Evolutionary conservation across 1,140 invertebrate species (phyloP), one percentile per base, ranked within the genome.

Genomic region (Planococcus citri): DNA sequence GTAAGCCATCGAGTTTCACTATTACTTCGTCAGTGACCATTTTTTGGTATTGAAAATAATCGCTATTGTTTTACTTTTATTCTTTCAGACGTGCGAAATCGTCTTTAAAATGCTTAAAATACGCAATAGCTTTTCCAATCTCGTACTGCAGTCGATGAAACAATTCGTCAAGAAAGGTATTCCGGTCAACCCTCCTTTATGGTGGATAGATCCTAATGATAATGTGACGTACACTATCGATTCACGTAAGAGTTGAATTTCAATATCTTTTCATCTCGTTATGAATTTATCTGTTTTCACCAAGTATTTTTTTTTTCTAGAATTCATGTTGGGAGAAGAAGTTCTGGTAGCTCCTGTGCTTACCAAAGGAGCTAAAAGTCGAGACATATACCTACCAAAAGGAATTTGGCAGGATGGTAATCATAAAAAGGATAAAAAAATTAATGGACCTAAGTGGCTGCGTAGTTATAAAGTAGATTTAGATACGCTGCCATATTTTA

Each of bases 281-380:
- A 20, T 51, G 17, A n/a, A n/a, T n/a, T n/a, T n/a, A n/a, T n/a
- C n/a, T n/a, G n/a, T n/a, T n/a, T n/a, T n/a, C 6, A 57, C 64
- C 27, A 21, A 71, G 10, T 27, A 33, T 29, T 27, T 69, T 58
- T 68, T 58, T 71, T 22, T 71, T 73, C 1, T 78, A 92, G 90
- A 94, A 78, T 95, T 87, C 76, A 78, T 95, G 2, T 78, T 95
- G 1, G 92, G 92, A 1, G 86, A 92, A 74, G 80, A 86, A 33
- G 84, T 92, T n/a, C 77, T 95, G 17, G 88, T 92, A 0, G 92
- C 92, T 0, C 92, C 92, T 2, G 83, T 95, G 0, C 74, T 94
- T 9, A 79, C 83, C 12, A 79, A 90, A 78, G 86, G 85, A 0
- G 84, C 83, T 0, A 77, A 75, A 1, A 76, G 76, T 10, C 80